phyloP scores from a whole-genome alignment of 2,888 invertebrate genomes.

The Eucera pruinosa region DNA sequence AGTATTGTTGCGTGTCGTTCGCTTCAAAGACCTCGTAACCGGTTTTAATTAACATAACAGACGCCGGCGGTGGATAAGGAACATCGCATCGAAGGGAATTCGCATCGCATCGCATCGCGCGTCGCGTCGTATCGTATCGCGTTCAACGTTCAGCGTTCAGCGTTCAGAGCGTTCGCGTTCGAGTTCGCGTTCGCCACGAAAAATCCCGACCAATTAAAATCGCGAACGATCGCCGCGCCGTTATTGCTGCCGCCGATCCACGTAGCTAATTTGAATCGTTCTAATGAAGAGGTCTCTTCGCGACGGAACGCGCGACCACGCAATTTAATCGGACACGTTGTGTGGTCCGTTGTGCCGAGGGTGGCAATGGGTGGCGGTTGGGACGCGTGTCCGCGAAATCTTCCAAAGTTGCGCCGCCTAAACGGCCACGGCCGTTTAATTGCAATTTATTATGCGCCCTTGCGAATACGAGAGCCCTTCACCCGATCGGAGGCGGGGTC shows the following conservation, averaged over 20 bases:
- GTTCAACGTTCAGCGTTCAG: no score
- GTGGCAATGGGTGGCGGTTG: no score
- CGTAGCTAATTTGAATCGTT: slow-evolving; percentile 59
- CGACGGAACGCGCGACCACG: slow-evolving; percentile 43
- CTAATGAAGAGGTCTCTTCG: slow-evolving; percentile 62
- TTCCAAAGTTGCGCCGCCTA: slow-evolving; percentile 44
- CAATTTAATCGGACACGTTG: slow-evolving; percentile 54
- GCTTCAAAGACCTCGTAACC: slow-evolving; percentile 44
- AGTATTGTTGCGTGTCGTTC: slow-evolving; percentile 60
- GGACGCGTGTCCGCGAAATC: slow-evolving; percentile 54
- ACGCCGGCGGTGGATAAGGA: slow-evolving; percentile 25
- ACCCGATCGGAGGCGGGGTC: slow-evolving; percentile 36
- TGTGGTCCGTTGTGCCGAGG: slow-evolving; percentile 48
- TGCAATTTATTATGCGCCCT: slow-evolving; percentile 61
- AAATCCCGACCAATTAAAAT: slow-evolving; percentile 56
- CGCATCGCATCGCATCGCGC: slow-evolving; percentile 1
- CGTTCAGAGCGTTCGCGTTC: no score
- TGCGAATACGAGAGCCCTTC: slow-evolving; percentile 4
- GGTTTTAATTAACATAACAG: slow-evolving; percentile 63
- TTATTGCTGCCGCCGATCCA: slow-evolving; percentile 37
- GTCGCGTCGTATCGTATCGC: no score
- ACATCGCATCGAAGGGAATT: neutral
- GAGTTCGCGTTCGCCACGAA: no score
- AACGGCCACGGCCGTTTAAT: slow-evolving; percentile 54
- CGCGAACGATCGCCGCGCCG: slow-evolving; percentile 47